Percentiles rank a stretch among this genome's conserved stretches.
These are phyloP conservation scores for Notodonta dromedarius DNA, from an alignment of 2,888 invertebrate genomes.

Conservation along the genomic window DNA sequence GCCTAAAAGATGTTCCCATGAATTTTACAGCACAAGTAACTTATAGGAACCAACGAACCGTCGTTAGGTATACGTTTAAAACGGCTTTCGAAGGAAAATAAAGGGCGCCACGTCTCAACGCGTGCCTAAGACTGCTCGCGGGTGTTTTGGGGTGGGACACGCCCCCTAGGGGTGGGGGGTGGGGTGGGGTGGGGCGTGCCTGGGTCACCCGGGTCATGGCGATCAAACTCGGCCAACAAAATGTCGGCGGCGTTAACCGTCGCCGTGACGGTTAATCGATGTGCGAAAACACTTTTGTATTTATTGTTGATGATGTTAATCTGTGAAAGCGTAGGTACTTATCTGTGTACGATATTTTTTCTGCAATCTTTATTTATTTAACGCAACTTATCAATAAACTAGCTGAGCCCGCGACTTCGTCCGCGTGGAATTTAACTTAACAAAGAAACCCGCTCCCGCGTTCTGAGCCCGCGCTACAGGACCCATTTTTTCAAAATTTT, in stretches of 20 bases:
- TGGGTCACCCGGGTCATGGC: slow-evolving; percentile 58
- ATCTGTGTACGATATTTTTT: too few relatives aligned
- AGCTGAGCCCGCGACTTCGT: too few relatives aligned
- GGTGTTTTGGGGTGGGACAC: slow-evolving; percentile 50
- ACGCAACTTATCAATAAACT: too few relatives aligned
- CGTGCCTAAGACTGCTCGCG: slow-evolving; percentile 51
- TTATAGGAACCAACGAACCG: not conserved
- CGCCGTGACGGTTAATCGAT: slow-evolving; percentile 55
- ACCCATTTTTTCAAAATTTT: too few relatives aligned
- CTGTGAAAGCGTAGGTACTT: too few relatives aligned
- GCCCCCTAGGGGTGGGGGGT: slow-evolving; percentile 49
- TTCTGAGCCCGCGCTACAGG: too few relatives aligned
- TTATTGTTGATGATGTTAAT: not conserved
- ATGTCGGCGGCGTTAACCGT: slow-evolving; percentile 59
- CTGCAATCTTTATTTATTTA: too few relatives aligned
- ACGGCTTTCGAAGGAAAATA: slow-evolving; percentile 59
- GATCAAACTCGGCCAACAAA: slow-evolving; percentile 60
- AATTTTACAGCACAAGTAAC: not conserved
- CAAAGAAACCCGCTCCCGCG: too few relatives aligned
- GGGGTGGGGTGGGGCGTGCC: slow-evolving; percentile 52
- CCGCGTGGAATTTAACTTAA: too few relatives aligned
- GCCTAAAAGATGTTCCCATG: not conserved
- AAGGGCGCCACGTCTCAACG: slow-evolving; percentile 57
- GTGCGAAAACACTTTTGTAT: slow-evolving; percentile 18
- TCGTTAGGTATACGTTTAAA: slow-evolving; percentile 39